phyloP scores from a whole-genome alignment of 2,888 invertebrate genomes.

The Drosophila nigritarsus region DNA sequence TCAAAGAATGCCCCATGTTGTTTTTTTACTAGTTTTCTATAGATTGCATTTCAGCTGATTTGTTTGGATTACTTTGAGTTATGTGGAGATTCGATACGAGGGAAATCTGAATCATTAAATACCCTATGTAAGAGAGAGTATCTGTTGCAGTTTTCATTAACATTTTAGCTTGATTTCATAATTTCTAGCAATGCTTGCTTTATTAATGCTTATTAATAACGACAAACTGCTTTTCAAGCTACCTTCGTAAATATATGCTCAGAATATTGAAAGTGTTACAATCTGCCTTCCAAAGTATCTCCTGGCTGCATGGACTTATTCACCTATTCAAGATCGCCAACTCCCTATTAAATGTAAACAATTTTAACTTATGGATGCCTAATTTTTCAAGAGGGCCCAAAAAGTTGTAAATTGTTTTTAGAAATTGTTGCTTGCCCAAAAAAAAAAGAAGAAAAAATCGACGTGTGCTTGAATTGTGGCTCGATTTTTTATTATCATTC shows the following conservation, averaged over 20 bases:
- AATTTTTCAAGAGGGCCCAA: not conserved
- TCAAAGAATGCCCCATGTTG: not conserved
- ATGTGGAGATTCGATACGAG: not conserved
- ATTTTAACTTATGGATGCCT: not conserved
- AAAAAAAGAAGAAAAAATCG: not conserved
- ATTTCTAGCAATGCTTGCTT: not conserved
- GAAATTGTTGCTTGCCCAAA: constrained; percentile 49
- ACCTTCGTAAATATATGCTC: not conserved
- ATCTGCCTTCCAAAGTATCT: not conserved
- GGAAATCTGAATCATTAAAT: not conserved
- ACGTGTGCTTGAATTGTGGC: constrained; percentile 60
- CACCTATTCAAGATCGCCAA: not conserved
- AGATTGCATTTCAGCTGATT: not conserved
- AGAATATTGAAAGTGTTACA: not conserved
- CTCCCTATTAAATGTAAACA: not conserved
- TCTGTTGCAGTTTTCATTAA: not conserved
- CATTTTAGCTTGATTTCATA: not conserved
- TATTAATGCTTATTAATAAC: not conserved
- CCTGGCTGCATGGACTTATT: not conserved
- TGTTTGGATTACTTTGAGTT: not conserved
- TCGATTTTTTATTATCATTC: constrained; percentile 57
- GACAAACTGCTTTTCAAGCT: not conserved
- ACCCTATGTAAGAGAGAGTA: not conserved
- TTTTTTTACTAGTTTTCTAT: not conserved
- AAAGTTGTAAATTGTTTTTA: constrained; percentile 19